Evolutionary conservation across 2,888 invertebrate genomes (phyloP).

Genomic region (Trichogramma dendrolimi): DNA sequence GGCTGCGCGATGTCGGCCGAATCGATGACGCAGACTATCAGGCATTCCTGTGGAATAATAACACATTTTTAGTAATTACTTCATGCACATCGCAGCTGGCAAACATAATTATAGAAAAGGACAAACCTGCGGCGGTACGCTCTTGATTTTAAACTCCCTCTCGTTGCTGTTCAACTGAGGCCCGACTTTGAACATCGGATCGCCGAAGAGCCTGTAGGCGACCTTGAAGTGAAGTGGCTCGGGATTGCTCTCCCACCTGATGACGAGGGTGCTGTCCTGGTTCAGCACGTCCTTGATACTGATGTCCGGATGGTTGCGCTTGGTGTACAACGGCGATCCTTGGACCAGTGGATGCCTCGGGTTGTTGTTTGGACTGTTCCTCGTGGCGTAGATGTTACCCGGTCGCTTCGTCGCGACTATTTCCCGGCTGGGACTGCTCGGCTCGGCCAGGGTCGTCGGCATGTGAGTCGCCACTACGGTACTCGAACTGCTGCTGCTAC

Average conservation of each 20-base stretch:
- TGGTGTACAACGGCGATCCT: constrained; percentile 53
- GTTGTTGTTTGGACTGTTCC: constrained; percentile 38
- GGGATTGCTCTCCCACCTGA: constrained; percentile 77
- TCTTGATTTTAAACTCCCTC: constrained; percentile 87
- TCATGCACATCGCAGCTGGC: background rate
- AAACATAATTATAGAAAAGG: background rate
- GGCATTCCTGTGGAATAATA: constrained; percentile 68
- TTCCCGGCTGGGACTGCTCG: constrained; percentile 30
- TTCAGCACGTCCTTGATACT: constrained; percentile 81
- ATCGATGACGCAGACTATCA: constrained; percentile 82
- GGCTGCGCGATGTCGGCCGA: constrained; percentile 78
- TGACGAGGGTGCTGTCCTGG: constrained; percentile 81
- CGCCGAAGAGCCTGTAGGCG: constrained; percentile 84
- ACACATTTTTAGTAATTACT: background rate
- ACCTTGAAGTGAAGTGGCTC: constrained; percentile 68
- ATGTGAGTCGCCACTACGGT: constrained; percentile 46
- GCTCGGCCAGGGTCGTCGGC: constrained; percentile 30
- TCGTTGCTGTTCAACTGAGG: constrained; percentile 85
- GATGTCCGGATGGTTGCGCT: constrained; percentile 66
- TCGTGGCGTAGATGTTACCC: constrained; percentile 44
- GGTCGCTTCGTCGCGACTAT: constrained; percentile 41
- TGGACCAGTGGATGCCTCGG: constrained; percentile 34
- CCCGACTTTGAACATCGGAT: constrained; percentile 84
- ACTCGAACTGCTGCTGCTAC: constrained; percentile 25
- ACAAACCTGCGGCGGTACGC: constrained; percentile 79